A percentile compares a stretch with the other conserved stretches of the same genome.
Evolutionary conservation across 1,140 invertebrate genomes (phyloP).

Genomic region (Teleogryllus occipitalis): DNA sequence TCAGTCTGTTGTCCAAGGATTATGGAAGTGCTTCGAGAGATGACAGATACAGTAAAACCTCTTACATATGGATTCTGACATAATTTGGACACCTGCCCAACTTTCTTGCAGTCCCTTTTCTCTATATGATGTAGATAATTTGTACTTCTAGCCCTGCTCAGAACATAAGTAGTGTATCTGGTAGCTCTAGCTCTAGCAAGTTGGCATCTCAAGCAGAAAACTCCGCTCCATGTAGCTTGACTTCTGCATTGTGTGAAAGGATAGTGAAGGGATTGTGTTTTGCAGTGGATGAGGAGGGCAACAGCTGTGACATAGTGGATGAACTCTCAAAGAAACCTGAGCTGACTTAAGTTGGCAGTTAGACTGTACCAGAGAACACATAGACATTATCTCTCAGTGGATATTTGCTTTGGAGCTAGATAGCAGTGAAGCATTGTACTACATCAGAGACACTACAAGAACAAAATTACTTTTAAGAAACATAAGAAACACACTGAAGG

Average conservation of each 20-base stretch:
- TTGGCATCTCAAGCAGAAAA: neutral
- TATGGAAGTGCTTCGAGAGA: too few species aligned
- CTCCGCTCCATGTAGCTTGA: neutral
- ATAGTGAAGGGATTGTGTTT: constrained; percentile 4
- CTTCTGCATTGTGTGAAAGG: neutral
- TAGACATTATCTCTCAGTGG: neutral
- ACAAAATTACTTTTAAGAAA: constrained; percentile 6
- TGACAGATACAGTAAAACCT: neutral
- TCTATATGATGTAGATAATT: neutral
- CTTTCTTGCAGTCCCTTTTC: neutral
- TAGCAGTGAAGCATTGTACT: neutral
- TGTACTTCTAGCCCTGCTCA: neutral
- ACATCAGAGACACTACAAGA: neutral
- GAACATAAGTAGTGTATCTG: neutral
- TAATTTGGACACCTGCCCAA: neutral
- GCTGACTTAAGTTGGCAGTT: neutral
- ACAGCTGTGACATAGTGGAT: neutral
- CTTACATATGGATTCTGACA: neutral
- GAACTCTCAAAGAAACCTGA: neutral
- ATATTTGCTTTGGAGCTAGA: neutral
- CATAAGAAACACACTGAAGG: constrained; percentile 4
- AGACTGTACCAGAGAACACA: constrained; percentile 3
- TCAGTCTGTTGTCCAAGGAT: too few species aligned
- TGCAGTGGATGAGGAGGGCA: neutral
- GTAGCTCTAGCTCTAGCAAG: neutral